Evolutionary conservation across 2,888 invertebrate genomes (phyloP).

Genomic region (Trisateles emortualis): DNA sequence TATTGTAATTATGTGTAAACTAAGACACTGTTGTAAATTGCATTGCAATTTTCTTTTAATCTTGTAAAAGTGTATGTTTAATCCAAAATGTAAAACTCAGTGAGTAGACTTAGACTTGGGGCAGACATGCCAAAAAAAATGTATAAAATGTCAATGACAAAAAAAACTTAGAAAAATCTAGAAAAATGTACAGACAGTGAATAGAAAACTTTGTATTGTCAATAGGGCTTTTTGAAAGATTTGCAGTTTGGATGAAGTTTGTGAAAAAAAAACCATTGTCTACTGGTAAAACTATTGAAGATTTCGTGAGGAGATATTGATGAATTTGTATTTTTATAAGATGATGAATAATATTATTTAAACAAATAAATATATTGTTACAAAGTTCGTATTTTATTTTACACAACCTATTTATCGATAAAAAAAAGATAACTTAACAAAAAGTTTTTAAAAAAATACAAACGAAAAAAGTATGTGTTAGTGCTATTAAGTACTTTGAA

Average conservation of each 20-base stretch:
- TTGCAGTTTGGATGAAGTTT: constrained; percentile 28
- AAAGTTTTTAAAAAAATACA: no score
- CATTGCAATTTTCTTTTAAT: constrained; percentile 20
- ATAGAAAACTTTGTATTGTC: neutral
- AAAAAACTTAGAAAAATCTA: neutral
- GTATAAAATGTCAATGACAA: neutral
- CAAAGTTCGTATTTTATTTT: constrained; percentile 1
- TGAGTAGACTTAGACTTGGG: constrained; percentile 21
- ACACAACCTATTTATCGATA: neutral
- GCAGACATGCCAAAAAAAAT: constrained; percentile 18
- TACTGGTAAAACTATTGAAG: constrained; percentile 15
- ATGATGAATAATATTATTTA: constrained; percentile 22
- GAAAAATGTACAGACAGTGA: constrained; percentile 11
- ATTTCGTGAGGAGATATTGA: constrained; percentile 32
- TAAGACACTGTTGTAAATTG: constrained; percentile 30
- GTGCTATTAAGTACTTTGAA: no score
- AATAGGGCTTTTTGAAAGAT: constrained; percentile 24
- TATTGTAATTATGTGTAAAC: constrained; percentile 30
- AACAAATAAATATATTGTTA: constrained; percentile 30
- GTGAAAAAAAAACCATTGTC: constrained; percentile 18
- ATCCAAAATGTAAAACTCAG: constrained; percentile 18
- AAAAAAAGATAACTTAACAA: neutral
- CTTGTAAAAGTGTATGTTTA: constrained; percentile 23
- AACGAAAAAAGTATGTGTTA: no score
- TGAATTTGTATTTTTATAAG: constrained; percentile 44